Conservation (phyloP, 2,888 invertebrate genomes). For the Trichacis sp. region DNA sequence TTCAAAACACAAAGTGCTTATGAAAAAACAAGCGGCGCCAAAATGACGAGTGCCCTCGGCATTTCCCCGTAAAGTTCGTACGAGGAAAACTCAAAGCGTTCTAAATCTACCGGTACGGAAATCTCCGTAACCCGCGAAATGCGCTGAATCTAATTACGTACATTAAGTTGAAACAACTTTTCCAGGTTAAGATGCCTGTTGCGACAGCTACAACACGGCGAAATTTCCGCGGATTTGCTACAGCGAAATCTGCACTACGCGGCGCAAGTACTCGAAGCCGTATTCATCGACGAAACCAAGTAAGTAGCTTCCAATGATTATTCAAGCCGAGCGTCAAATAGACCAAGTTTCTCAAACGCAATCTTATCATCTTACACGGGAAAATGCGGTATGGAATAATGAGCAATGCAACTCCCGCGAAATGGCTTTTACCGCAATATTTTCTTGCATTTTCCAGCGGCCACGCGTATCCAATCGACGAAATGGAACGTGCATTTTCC, state of each 20-base stretch:
- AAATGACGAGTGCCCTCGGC: neutral
- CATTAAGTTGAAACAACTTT: conserved; percentile 42
- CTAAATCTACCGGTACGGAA: neutral
- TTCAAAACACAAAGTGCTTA: too few species aligned
- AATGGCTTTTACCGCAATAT: neutral
- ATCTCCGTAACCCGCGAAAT: neutral
- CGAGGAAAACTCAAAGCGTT: neutral
- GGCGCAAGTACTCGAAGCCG: conserved; percentile 91
- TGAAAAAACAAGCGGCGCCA: too few species aligned
- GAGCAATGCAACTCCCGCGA: neutral
- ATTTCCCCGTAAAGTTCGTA: neutral
- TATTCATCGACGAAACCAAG: conserved; percentile 95
- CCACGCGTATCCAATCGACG: neutral
- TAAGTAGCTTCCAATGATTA: conserved; percentile 70
- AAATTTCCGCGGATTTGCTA: conserved; percentile 88
- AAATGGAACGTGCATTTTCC: too few species aligned
- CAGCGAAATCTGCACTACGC: conserved; percentile 95
- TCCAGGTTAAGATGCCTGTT: conserved; percentile 90
- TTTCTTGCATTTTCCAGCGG: too few species aligned
- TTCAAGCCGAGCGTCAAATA: conserved; percentile 17
- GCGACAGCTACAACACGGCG: conserved; percentile 87
- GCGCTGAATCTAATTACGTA: neutral
- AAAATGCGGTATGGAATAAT: conserved; percentile 6
- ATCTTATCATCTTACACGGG: conserved; percentile 9
- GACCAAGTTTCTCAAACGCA: conserved; percentile 14